A percentile compares a stretch with the other conserved stretches of the same genome.
Conservation (phyloP, 2,113 vertebrate genomes). For the Numenius arquata region DNA sequence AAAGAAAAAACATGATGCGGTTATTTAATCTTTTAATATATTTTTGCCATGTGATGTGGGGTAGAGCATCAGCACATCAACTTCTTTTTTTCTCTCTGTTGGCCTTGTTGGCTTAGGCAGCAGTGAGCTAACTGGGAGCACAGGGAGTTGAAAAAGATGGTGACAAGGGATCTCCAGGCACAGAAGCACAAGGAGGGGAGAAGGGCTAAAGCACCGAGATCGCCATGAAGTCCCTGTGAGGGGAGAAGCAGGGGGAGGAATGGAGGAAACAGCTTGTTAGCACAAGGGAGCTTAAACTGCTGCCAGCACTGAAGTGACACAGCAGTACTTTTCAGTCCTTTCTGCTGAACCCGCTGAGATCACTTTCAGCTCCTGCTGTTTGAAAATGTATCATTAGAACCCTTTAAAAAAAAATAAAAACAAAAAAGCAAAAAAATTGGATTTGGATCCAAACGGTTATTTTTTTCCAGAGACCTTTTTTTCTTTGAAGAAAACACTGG, state of each 20-base stretch:
- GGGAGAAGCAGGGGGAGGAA: neutral
- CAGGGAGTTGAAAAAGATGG: neutral
- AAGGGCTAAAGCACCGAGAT: neutral
- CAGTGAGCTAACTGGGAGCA: neutral
- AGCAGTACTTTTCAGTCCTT: neutral
- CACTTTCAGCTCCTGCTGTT: neutral
- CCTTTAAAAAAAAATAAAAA: too few relatives aligned
- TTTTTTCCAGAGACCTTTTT: neutral
- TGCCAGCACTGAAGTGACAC: neutral
- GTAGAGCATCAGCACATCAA: neutral
- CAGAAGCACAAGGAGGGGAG: neutral
- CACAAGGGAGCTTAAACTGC: neutral
- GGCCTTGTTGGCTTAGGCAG: neutral
- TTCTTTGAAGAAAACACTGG: neutral
- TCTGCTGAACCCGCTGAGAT: neutral
- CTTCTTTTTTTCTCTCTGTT: neutral
- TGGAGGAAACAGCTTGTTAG: neutral
- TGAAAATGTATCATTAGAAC: neutral
- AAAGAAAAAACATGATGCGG: neutral
- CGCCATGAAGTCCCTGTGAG: accelerated
- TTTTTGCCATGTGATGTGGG: neutral
- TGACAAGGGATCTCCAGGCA: neutral
- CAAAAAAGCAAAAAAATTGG: accelerated
- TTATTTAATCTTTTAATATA: neutral
- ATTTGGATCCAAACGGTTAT: neutral